phyloP scores from a whole-genome alignment of 1,140 invertebrate species.

The Proales similis region DNA sequence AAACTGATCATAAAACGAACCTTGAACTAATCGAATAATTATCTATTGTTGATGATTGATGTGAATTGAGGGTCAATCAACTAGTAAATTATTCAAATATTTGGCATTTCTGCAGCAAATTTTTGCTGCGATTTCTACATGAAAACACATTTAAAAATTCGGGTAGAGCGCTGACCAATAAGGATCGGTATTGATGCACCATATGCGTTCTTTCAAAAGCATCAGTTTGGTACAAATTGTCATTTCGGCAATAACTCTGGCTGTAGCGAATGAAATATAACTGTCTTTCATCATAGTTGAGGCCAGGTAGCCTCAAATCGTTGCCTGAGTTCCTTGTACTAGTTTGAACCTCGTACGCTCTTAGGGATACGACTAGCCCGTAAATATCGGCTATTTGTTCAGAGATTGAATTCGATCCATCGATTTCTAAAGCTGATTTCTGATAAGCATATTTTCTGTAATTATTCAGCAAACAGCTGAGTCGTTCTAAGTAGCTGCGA shows the following conservation, averaged over 20 bases:
- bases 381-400: conserved; percentile 31
- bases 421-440: conserved; percentile 8
- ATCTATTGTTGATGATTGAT: too few relatives aligned
- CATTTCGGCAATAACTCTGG: conserved; percentile 26
- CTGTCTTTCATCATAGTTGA: conserved; percentile 10
- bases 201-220: conserved; percentile 16
- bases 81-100: too few relatives aligned
- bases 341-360: background rate
- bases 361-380: conserved; percentile 2
- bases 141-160: conserved; percentile 29
- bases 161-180: conserved; percentile 15
- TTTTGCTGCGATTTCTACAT: conserved; percentile 7
- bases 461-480: conserved; percentile 21
- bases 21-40: too few relatives aligned
- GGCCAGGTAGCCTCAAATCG: conserved; percentile 4
- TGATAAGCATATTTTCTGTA: conserved; percentile 8
- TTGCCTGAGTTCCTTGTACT: background rate
- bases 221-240: background rate
- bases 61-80: too few relatives aligned
- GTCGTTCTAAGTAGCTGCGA: background rate
- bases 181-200: conserved; percentile 17
- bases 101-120: conserved; percentile 29
- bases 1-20: too few relatives aligned
- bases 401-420: conserved; percentile 3
- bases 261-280: conserved; percentile 35